Base-by-base conservation (phyloP, 2,113 vertebrate genomes). In the Aepyceros melampus region DNA sequence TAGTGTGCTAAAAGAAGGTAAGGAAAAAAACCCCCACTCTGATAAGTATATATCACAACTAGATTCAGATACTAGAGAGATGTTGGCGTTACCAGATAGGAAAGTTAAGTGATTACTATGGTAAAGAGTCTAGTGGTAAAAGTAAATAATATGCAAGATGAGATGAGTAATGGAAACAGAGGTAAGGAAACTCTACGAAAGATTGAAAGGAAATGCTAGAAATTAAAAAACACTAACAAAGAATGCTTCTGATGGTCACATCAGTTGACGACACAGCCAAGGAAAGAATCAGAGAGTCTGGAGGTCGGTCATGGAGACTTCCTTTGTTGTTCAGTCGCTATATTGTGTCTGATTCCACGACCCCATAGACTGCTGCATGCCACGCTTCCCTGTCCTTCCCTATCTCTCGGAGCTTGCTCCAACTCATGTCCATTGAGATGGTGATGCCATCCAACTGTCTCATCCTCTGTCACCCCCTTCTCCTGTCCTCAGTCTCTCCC, bases 121-220 rank as follows among this genome's bases (percentile, higher is more conserved):
- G 92, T 88, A 58, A 27, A 27, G 74, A 47, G 36, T 78, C 47
- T 55, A 71, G 43, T 23, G 62, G 29, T 56, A 62, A 58, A 88
- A 91, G n/a, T 67, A 89, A 67, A 53, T 58, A 91, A 60, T 33
- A 60, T 81, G 25, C 23, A 64, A 86, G 64, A 82, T 12, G 7
- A 51, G 71, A 47, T 78, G 53, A 60, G n/a, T 87, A 64, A 88
- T n/a, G 21, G 56, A 60, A 78, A 62, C 31, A 67, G 36, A 94
- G 40, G 83, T 53, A 36, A 81, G 40, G 36, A 53, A 64, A 88
- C 87, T n/a, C 40, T 81, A 83, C 55, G 25, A 84, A 87, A 62
- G 19, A 84, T 56, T 14, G 62, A 89, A 74, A 97, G 49, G 58
- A 93, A 71, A 71, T 62, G 58, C 16, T 74, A 33, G 16, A 55